Evolutionary conservation across 2,113 vertebrate species (phyloP), one percentile per base, ranked within the genome.

Genomic region (Heloderma charlesbogerti): DNA sequence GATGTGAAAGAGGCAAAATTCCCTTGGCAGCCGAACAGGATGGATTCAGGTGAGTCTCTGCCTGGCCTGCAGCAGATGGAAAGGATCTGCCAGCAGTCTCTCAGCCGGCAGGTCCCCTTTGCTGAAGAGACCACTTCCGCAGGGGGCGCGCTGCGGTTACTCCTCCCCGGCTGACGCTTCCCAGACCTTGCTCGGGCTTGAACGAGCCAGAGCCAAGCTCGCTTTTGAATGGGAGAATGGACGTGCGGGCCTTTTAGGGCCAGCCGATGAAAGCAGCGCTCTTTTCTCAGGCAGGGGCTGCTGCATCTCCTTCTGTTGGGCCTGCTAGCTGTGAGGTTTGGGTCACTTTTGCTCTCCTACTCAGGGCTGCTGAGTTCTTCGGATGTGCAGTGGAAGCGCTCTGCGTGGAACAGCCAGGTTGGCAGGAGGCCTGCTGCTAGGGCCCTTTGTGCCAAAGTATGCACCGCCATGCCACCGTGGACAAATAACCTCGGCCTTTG

Each of bases 191-290:
- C 95, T 92, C 84, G 8, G 75, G 93, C 95, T 95, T 95, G 94
- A 96, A 96, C 96, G 96, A 93, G 94, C 93, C 89, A 0, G 93
- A 92, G 18, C 43, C 6, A 40, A 7, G 91, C 78, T 94, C 8
- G 93, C 95, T 95, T 96, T 95, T 94, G 95, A 95, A 91, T 94
- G 90, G 86, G 92, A 94, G 94, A n/a, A n/a, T n/a, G n/a, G 96
- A 95, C 96, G 96, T 96, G 94, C 93, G 89, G 95, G 95, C 93
- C 95, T 96, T 95, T 94, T 94, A 94, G 95, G 94, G 95, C 94
- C 94, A 93, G 94, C 95, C 95, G 95, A 94, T 95, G 93, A 96
- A 96, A 95, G 96, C 94, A 93, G 40, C 74, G 93, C 94, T 95
- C 92, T 93, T 91, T 94, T 88, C 94, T 94, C 89, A 79, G 94